A percentile compares a stretch with the other conserved stretches of the same genome.
phyloP scores from a whole-genome alignment of 92 coral and sea anemone species.

The Palythoa heliodiscus region DNA sequence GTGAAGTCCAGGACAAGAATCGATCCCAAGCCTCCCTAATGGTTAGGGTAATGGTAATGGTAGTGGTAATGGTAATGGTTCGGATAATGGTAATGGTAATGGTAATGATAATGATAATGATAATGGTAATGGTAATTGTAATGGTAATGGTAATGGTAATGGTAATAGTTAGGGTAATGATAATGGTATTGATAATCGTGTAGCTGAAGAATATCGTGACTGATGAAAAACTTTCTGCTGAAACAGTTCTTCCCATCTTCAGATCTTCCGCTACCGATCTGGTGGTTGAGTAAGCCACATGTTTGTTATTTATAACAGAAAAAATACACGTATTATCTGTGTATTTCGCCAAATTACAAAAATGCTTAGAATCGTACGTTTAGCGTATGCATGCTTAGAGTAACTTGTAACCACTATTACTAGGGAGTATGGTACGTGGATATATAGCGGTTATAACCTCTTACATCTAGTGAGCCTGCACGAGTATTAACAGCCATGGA shows the following conservation, averaged over 20 bases:
- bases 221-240: slow-evolving; percentile 66
- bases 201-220: slow-evolving; percentile 83
- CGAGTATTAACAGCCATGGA: too few species aligned
- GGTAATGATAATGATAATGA: background rate
- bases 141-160: background rate
- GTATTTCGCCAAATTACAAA: background rate
- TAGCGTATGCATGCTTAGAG: too few species aligned
- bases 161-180: background rate
- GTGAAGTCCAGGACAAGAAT: too few species aligned
- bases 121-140: background rate
- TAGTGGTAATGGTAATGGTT: background rate
- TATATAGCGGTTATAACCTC: too few species aligned
- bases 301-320: background rate
- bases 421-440: too few species aligned
- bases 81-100: background rate
- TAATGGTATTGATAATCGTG: background rate
- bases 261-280: slow-evolving; percentile 76
- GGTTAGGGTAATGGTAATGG: background rate
- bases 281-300: background rate
- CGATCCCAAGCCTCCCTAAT: background rate
- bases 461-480: too few species aligned
- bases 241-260: slow-evolving; percentile 70
- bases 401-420: too few species aligned
- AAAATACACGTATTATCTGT: background rate
- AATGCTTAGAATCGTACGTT: too few species aligned